phyloP scores from a whole-genome alignment of 2,113 vertebrate species.

The Proteles cristata region DNA sequence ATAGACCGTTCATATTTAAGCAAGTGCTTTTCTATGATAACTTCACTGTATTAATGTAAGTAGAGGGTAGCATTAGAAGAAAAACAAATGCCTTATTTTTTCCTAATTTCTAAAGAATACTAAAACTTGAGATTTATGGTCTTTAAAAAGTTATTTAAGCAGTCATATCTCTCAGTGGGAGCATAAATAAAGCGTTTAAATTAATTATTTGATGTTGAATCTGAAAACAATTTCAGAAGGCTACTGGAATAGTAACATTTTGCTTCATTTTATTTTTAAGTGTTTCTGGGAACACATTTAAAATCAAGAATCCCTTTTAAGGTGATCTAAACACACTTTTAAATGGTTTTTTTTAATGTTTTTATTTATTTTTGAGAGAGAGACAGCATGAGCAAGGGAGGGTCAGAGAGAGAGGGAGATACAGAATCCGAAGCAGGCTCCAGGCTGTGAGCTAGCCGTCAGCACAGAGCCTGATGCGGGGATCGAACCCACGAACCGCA shows the following conservation, averaged over 20 bases:
- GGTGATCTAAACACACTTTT: conserved; percentile 28
- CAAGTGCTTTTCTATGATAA: neutral
- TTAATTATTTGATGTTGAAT: neutral
- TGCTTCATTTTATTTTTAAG: conserved; percentile 17
- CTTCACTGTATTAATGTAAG: neutral
- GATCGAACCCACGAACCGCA: no score
- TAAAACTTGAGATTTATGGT: neutral
- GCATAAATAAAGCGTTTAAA: neutral
- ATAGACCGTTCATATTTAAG: neutral
- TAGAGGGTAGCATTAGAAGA: neutral
- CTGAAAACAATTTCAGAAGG: neutral
- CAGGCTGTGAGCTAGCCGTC: no score
- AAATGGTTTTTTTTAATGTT: neutral
- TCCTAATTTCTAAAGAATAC: neutral
- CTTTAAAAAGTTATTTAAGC: neutral
- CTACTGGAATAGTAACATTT: neutral
- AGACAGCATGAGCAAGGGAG: no score
- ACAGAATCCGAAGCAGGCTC: no score
- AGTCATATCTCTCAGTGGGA: neutral
- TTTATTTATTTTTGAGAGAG: no score
- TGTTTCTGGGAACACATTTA: conserved; percentile 18
- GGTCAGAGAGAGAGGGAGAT: no score
- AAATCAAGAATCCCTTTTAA: neutral
- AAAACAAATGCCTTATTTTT: neutral
- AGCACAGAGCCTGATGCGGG: no score